Evolutionary conservation across 92 coral and sea anemone genomes (phyloP).

Genomic region (Palythoa heliodiscus): DNA sequence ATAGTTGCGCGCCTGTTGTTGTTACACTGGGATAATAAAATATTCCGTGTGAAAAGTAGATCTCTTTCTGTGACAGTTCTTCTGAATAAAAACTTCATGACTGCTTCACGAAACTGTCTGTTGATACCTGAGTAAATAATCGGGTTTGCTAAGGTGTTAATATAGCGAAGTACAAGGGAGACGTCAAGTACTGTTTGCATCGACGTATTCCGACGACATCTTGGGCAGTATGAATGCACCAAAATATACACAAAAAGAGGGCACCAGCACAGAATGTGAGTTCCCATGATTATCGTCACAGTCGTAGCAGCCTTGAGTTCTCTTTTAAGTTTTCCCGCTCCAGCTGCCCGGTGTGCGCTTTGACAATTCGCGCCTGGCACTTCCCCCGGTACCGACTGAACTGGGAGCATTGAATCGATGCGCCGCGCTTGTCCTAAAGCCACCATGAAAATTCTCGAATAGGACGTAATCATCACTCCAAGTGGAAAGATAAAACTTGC

Average conservation of each 20-base stretch:
- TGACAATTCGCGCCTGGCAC: constrained; percentile 13
- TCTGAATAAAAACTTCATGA: constrained; percentile 51
- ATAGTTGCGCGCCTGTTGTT: neutral
- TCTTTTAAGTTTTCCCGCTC: constrained; percentile 51
- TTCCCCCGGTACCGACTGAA: neutral
- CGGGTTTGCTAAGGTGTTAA: constrained; percentile 86
- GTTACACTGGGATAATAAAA: constrained; percentile 22
- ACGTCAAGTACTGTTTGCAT: constrained; percentile 48
- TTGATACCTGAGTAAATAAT: constrained; percentile 89
- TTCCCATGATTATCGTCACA: constrained; percentile 86
- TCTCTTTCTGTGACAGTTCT: constrained; percentile 8
- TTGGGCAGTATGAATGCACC: constrained; percentile 62
- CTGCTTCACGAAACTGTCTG: constrained; percentile 82
- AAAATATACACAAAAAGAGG: constrained; percentile 75
- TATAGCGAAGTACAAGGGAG: constrained; percentile 67
- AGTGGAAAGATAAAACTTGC: constrained; percentile 83
- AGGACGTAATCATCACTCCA: constrained; percentile 66
- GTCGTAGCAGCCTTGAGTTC: constrained; percentile 95
- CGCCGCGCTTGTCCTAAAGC: constrained; percentile 79
- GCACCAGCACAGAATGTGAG: constrained; percentile 87
- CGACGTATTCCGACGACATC: constrained; percentile 37
- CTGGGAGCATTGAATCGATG: constrained; percentile 61
- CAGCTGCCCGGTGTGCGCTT: constrained; percentile 33
- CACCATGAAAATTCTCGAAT: constrained; percentile 76
- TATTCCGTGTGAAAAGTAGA: constrained; percentile 19